These are phyloP conservation scores for Procambarus virginalis DNA, from an alignment of 1,140 invertebrate species.

Conservation along the genomic window DNA sequence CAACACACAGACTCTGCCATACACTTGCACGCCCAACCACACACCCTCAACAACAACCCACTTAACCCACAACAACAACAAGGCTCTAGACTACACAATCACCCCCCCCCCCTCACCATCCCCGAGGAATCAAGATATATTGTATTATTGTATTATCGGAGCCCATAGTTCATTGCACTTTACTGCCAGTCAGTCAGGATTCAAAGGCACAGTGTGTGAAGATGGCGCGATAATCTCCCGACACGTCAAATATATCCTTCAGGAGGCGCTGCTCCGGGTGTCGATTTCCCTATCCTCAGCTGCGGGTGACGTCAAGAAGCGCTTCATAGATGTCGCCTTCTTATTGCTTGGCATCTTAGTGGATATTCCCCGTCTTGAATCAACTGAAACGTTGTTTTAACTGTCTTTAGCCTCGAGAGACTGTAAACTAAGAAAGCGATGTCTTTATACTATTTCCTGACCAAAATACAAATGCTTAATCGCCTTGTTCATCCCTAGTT, in stretches of 20 bases:
- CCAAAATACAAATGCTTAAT: neutral
- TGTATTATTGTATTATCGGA: neutral
- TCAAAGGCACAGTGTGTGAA: slow-evolving; percentile 26
- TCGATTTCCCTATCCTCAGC: slow-evolving; percentile 1
- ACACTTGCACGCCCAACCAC: too few species aligned
- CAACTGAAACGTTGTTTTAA: too few species aligned
- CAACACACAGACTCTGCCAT: too few species aligned
- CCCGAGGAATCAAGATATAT: too few species aligned
- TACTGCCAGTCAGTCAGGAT: slow-evolving; percentile 42
- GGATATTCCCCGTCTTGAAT: neutral
- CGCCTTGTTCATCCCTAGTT: slow-evolving; percentile 25
- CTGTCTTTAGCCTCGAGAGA: too few species aligned
- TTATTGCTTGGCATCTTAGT: neutral
- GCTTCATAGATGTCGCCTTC: too few species aligned
- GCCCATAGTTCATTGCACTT: slow-evolving; percentile 34
- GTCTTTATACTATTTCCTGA: neutral
- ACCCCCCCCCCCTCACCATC: too few species aligned
- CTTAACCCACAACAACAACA: too few species aligned
- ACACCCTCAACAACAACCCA: too few species aligned
- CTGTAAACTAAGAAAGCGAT: too few species aligned
- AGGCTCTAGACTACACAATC: too few species aligned
- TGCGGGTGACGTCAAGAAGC: neutral
- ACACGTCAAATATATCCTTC: slow-evolving; percentile 18
- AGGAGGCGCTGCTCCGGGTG: slow-evolving; percentile 21
- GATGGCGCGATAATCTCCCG: slow-evolving; percentile 34